phyloP scores from a whole-genome alignment of 1,140 invertebrate species.

The Spodoptera litura region DNA sequence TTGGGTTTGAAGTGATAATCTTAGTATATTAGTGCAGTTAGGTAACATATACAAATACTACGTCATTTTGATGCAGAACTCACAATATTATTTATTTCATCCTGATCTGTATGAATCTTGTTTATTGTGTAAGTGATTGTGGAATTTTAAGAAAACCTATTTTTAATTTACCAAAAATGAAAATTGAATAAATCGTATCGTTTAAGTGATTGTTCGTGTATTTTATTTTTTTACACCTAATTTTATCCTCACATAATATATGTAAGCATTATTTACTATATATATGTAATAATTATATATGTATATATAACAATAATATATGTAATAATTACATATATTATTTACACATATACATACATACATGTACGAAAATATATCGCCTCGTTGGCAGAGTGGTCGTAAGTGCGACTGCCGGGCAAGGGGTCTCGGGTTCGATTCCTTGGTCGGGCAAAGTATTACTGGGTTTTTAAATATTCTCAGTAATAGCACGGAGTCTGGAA shows the following conservation, averaged over 20 bases:
- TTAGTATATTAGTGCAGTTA: slow-evolving; percentile 82
- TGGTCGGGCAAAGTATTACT: no score
- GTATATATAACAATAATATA: no score
- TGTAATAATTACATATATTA: no score
- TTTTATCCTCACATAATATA: background rate
- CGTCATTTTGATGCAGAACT: slow-evolving; percentile 78
- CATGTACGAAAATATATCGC: no score
- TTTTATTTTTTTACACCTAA: slow-evolving; percentile 50
- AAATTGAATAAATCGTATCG: slow-evolving; percentile 81
- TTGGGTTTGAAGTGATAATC: slow-evolving; percentile 83
- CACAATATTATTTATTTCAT: slow-evolving; percentile 85
- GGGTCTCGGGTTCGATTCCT: no score
- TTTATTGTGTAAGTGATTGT: slow-evolving; percentile 82
- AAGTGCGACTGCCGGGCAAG: no score
- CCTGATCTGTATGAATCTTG: slow-evolving; percentile 84
- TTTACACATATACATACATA: no score
- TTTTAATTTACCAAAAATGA: slow-evolving; percentile 86
- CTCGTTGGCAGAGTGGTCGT: no score
- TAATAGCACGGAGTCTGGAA: no score
- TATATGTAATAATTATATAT: no score
- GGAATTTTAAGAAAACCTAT: slow-evolving; percentile 81
- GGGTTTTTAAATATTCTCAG: no score
- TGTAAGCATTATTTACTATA: no score
- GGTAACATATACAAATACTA: slow-evolving; percentile 73
- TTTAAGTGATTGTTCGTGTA: slow-evolving; percentile 69